phyloP scores from a whole-genome alignment of 2,797 vertebrate genomes.

The Trematomus bernacchii region DNA sequence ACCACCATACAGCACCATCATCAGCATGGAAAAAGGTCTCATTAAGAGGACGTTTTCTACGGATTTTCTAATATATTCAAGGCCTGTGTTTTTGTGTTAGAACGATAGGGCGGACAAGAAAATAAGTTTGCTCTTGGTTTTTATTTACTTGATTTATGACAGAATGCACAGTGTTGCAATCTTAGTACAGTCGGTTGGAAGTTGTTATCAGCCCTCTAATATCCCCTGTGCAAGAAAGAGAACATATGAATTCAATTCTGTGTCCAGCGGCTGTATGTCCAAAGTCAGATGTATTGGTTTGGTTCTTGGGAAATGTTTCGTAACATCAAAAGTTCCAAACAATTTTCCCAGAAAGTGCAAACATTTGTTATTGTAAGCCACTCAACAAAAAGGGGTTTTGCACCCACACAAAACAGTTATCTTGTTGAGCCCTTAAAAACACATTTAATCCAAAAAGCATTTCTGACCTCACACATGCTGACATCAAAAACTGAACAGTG shows the following conservation, averaged over 20 bases:
- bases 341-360: neutral
- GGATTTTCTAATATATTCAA: constrained; percentile 3
- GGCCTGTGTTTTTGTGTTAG: neutral
- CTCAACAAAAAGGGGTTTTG: neutral
- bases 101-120: neutral
- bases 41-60: neutral
- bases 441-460: constrained; percentile 27
- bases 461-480: constrained; percentile 26
- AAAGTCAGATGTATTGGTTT: neutral
- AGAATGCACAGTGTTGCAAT: neutral
- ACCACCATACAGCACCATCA: no score
- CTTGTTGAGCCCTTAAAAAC: constrained; percentile 11
- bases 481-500: constrained; percentile 29
- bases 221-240: neutral
- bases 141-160: constrained; percentile 1
- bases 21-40: neutral
- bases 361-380: neutral
- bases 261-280: neutral
- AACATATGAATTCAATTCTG: neutral
- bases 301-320: neutral
- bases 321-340: neutral
- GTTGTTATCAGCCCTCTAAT: constrained; percentile 9
- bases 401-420: neutral
- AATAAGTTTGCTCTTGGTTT: neutral
- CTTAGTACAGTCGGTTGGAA: neutral